Base-by-base conservation (phyloP, 2,797 vertebrate species). In the Premnoplex brunnescens region DNA sequence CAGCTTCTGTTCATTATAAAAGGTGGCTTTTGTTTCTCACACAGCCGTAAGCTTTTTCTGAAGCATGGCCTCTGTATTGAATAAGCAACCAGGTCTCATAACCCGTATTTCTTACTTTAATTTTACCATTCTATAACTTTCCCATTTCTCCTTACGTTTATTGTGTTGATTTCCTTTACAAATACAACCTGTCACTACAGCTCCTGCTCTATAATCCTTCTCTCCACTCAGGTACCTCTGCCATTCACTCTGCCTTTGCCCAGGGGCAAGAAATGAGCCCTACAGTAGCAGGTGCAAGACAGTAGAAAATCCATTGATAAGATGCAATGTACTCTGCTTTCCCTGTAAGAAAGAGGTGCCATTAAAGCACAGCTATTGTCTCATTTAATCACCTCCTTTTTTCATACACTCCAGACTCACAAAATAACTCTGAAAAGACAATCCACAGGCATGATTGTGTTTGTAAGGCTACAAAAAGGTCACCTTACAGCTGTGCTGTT, bases 221-320 rank as follows among this genome's bases (percentile, higher is more conserved):
- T 44, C 88, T n/a, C 62, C 0, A 0, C 82, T 66, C 89, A 77
- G 80, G 74, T 90, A 32, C 62, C 56, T 91, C 75, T 84, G 44
- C 60, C 74, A 87, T 95, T 96, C 83, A 77, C 71, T 96, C 62
- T 87, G 2, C 41, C 6, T 91, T 95, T 89, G 93, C 91, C 85
- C 80, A 87, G 58, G 83, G 88, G 77, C 87, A 93, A 86, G 91
- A 69, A 76, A 78, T 20, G 55, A 94, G 88, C 80, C 76, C 73
- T 78, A 14, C 55, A 76, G 67, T 44, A 93, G 44, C 91, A 91
- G 95, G 67, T 88, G 72, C 76, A 78, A 91, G 69, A 73, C 91
- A 91, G 88, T 69, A 96, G 95, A 93, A 91, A 95, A 91, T 82
- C 74, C 91, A 74, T 85, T 88, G 96, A 89, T 94, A 96, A 96